Evolutionary conservation across 2,888 invertebrate species (phyloP), one percentile per base, ranked within the genome.

Genomic region (Drosophila falleni): DNA sequence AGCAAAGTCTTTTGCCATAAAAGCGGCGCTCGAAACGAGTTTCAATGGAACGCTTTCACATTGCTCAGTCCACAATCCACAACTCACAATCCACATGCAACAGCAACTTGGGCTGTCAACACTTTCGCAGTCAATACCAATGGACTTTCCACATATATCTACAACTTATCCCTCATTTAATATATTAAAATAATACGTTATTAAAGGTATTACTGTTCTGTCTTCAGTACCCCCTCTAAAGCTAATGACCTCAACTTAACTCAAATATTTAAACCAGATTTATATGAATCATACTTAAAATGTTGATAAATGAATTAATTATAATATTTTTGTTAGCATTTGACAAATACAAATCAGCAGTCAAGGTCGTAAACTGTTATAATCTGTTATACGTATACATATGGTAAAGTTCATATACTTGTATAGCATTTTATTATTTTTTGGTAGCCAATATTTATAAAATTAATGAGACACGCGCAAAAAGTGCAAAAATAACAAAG

Each of bases 1-100:
- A 83, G 80, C 80, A 78, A 70, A 53, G 47, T 66, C 51, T 67
- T 51, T 74, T 66, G 80, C 75, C 72, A 78, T 74, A 71, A 76
- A 63, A 59, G 70, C 58, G 41, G 33, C 49, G 60, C 60, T 67
- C 64, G 71, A 71, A 79, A 79, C 79, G 53, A 74, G 79, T 80
- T 80, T 74, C 65, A 76, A 59, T 76, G 68, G 42, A 76, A 59
- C 77, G 77, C 85, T 85, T 82, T 85, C 85, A 85, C 82, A 85
- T 72, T 56, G 63, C 58, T 58, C 62, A 62, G 62, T 53, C 37
- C 51, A 59, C 62, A 16, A 39, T 13, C 44, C 15, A 29, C 49
- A 16, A 39, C 5, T 23, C 15, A 29, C 49, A 15, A 16, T 41
- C 29, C 29, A 64, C 61, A 29, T 56, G 70, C 69, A 59, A 60